Percentiles rank a stretch among this genome's conserved stretches.
These are phyloP conservation scores for Hypothenemus hampei DNA, from an alignment of 1,140 invertebrate genomes.

Conservation along the genomic window DNA sequence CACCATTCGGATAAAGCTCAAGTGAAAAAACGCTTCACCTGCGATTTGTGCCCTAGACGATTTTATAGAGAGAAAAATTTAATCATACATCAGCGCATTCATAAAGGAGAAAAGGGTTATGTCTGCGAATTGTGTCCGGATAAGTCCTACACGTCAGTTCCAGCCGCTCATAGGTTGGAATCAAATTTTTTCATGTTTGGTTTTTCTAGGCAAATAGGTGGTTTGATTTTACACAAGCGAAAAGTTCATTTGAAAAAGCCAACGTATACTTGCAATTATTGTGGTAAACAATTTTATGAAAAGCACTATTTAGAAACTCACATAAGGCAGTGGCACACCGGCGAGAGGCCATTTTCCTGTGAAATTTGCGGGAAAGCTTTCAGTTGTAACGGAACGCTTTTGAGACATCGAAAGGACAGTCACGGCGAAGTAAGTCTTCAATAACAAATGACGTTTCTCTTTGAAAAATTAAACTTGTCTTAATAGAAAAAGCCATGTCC, in stretches of 20 bases:
- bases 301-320: slow-evolving; percentile 26
- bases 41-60: slow-evolving; percentile 18
- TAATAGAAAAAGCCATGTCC: slow-evolving; percentile 23
- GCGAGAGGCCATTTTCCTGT: slow-evolving; percentile 24
- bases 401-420: slow-evolving; percentile 26
- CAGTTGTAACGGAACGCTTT: slow-evolving; percentile 22
- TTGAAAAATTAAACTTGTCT: background rate
- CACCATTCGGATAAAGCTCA: slow-evolving; percentile 25
- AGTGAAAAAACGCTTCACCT: slow-evolving; percentile 22
- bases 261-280: slow-evolving; percentile 23
- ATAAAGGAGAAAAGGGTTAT: slow-evolving; percentile 27
- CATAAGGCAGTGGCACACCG: slow-evolving; percentile 25
- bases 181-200: background rate
- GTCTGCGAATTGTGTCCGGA: slow-evolving; percentile 25
- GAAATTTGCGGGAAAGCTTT: slow-evolving; percentile 26
- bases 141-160: slow-evolving; percentile 22
- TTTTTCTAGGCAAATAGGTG: slow-evolving; percentile 22
- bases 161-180: background rate
- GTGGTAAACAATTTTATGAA: slow-evolving; percentile 25
- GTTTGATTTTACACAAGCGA: slow-evolving; percentile 20
- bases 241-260: slow-evolving; percentile 24
- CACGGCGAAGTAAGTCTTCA: slow-evolving; percentile 19
- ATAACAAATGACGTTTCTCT: background rate
- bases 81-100: slow-evolving; percentile 18
- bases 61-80: slow-evolving; percentile 26